Evolutionary conservation across 2,797 vertebrate genomes (phyloP).

Genomic region (Sebastolobus alascanus): DNA sequence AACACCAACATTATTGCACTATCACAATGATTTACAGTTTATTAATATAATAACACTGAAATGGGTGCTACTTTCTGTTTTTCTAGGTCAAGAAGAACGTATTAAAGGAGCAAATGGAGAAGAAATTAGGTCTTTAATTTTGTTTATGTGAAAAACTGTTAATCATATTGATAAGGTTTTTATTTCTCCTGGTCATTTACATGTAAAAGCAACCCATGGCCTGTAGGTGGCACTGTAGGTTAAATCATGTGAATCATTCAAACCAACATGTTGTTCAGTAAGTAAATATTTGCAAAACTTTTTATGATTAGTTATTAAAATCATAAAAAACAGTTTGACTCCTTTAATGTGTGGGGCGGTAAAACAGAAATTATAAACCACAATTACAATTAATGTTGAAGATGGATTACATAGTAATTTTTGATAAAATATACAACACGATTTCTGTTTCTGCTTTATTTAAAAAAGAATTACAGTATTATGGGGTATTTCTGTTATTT

Average conservation of each 20-base stretch:
- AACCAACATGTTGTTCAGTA: neutral
- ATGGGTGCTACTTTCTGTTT: neutral
- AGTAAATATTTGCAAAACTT: neutral
- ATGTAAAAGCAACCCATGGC: neutral
- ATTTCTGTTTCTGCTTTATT: neutral
- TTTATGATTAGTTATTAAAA: neutral
- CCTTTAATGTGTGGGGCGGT: neutral
- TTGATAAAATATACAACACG: too few species aligned
- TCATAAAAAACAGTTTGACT: neutral
- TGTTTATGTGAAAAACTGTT: neutral
- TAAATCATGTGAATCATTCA: neutral
- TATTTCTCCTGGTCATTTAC: neutral
- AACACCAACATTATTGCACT: neutral
- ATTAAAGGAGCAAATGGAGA: slow-evolving; percentile 87
- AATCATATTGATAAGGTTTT: too few species aligned
- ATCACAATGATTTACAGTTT: neutral
- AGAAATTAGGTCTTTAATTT: slow-evolving; percentile 75
- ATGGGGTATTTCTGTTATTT: too few species aligned
- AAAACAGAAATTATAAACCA: neutral
- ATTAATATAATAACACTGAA: neutral
- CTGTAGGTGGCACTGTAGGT: neutral
- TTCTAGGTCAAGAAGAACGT: slow-evolving; percentile 90
- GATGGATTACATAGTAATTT: neutral
- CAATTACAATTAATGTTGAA: neutral
- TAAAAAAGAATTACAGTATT: too few species aligned